Evolutionary conservation across 2,113 vertebrate genomes (phyloP), one percentile per base, ranked within the genome.

Genomic region (Heptranchias perlo): DNA sequence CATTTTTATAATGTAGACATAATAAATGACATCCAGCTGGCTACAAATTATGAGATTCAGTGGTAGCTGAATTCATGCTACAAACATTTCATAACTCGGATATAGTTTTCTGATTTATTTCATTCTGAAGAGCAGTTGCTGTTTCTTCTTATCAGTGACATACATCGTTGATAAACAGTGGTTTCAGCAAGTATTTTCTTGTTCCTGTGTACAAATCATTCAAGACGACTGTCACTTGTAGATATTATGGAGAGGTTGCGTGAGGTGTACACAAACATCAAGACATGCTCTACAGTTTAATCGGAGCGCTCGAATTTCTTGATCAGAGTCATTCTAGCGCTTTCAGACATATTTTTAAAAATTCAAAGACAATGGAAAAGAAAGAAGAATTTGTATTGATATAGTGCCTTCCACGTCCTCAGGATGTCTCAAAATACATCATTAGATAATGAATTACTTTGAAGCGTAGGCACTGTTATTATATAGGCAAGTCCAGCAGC

Each of bases 121-220:
- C 54, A 93, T 93, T 93, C 91, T 39, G 91, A n/a, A 93, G 54
- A 93, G 35, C 58, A n/a, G 54, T 61, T 93, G 86, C 49, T 52
- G 49, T 89, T 62, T 58, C 31, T 28, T 65, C 92, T 64, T 64
- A 94, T 94, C 92, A 65, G n/a, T 94, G 92, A 39, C 62, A 94
- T 65, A 44, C 18, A 44, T 44, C 0, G n/a, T 94, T 64, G 61
- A 94, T 94, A 65, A 94, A 65, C n/a, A 44, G 61, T 94, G n/a
- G 39, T 65, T 94, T 39, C 61, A 94, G 61, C 58, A 64, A 64
- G 58, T 25, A 23, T 10, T 39, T 62, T 44, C 91, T 94, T 65
- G 61, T 93, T 61, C 91, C 52, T 21, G 89, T 39, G 16, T 94
- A 13, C n/a, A 94, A 94, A 61, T 94, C 35, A 94, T 94, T 65